Base-by-base conservation (phyloP, 1,140 invertebrate species). In the Notospermus geniculatus region DNA sequence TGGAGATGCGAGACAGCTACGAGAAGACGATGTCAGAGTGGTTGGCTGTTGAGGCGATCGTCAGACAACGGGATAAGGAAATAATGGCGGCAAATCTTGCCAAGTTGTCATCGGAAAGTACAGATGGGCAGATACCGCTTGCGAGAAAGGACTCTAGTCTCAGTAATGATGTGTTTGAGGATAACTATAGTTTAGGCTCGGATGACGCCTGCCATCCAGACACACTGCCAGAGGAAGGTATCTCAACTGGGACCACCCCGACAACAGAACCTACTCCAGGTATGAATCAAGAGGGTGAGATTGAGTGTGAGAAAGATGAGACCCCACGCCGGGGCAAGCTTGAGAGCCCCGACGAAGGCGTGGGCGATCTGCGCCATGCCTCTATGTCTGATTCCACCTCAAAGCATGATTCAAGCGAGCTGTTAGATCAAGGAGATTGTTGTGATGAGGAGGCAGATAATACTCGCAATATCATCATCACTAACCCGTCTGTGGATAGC, bases 21-120 rank as follows among this genome's bases (percentile, higher is more conserved):
- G 92, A 95, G 81, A 89, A 90, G 7, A 91, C 88, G 1, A 93
- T 94, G 91, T 92, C 91, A 0, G 93, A 95, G 75, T 97, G 94
- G 94, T 79, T 93, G 55, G 92, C 91, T 1, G 91, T 96, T 0
- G 94, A 96, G 77, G 92, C 92, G 0, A 94, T 95, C 61, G 91
- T 95, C 0, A 78, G 88, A 60, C 91, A 95, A 76, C 75, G 89
- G 61, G 93, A 97, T 72, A 89, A 90, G 66, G 88, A 84, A 65
- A 82, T 79, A 9, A 84, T 85, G 80, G 86, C 85, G 28, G 85
- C 85, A 15, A 87, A 86, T 71, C 65, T 87, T 25, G 85, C 85
- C 54, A 78, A 77, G 71, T 72, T 86, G 19, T 85, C 84, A 0
- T 84, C 82, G n/a, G 85, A 84, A 68, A 84, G 83, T 59, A 82